Evolutionary conservation across 2,888 invertebrate genomes (phyloP).

Genomic region (Villa cingulata): DNA sequence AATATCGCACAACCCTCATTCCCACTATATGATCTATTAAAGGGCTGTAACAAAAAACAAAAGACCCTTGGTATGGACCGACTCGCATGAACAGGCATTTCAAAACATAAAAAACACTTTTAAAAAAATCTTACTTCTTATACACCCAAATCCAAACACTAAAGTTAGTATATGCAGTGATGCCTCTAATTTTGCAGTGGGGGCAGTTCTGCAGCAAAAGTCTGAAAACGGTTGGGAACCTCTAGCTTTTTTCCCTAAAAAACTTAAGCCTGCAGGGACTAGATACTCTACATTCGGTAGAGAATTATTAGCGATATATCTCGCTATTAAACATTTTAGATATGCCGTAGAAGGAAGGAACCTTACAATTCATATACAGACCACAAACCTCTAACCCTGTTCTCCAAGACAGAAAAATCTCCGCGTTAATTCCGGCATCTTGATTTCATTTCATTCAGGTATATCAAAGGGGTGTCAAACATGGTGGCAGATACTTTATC

Average conservation of each 20-base stretch:
- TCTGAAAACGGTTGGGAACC: slow-evolving; percentile 15
- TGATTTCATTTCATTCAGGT: background rate
- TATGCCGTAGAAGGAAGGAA: background rate
- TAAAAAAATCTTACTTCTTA: slow-evolving; percentile 4
- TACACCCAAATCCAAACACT: background rate
- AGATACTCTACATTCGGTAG: slow-evolving; percentile 20
- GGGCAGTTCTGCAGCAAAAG: slow-evolving; percentile 18
- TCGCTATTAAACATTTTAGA: slow-evolving; percentile 9
- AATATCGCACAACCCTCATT: background rate
- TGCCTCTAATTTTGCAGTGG: slow-evolving; percentile 17
- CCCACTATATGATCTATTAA: background rate
- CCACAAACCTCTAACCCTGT: background rate
- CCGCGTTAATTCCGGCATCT: background rate
- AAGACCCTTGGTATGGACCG: slow-evolving; percentile 1
- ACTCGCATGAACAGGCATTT: background rate
- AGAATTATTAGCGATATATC: too few species aligned
- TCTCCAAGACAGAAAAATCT: background rate
- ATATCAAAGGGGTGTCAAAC: background rate
- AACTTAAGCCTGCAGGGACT: slow-evolving; percentile 16
- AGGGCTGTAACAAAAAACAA: background rate
- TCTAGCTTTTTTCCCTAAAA: slow-evolving; percentile 19
- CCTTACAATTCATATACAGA: background rate
- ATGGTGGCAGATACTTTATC: background rate
- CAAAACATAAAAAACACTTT: background rate
- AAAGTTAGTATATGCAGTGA: slow-evolving; percentile 3